Base-by-base conservation (phyloP, 2,113 vertebrate species). In the Eptatretus burgeri region DNA sequence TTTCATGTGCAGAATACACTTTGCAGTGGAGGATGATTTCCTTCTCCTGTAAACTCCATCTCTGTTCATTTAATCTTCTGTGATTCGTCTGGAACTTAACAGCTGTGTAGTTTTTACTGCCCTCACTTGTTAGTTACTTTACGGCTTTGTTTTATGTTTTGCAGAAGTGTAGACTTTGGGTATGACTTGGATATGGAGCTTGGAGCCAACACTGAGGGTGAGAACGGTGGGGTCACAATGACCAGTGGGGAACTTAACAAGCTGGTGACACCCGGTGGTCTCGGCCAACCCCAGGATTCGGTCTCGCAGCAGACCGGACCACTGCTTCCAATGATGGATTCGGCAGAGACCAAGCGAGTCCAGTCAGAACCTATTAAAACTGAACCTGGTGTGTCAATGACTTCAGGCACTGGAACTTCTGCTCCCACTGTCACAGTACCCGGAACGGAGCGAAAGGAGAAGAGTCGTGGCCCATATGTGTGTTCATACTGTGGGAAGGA, bases 401-500 rank as follows among this genome's bases (percentile, higher is more conserved):
- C 14, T 7, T 14, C 14, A 14, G 53, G 53, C 53, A 1, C 74
- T 74, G 70, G 27, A 3, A 74, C 71, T 10, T 71, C 70, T 2
- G 66, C 67, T 5, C 70, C 68, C 4, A 66, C 71, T 49, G 49
- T 63, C 70, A 74, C 69, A 64, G 81, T 69, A 75, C 77, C 63
- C 68, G 78, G 82, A 66, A 77, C 94, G 74, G 93, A 96, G 77
- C 94, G 94, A 72, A 86, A 96, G 74, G 76, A 77, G 11, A 96
- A 96, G 68, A 82, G 81, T 70, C 93, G 93, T 78, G 94, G 87
- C 50, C 88, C 89, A 53, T 94, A 93, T 73, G 82, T 94, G 72
- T 96, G 88, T 67, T 84, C 83, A 70, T 96, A 93, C 76, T 96
- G 89, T 76, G 87, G 80, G 79, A 96, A 96, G 77, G 85, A 87